Evolutionary conservation across 23 tunicate genomes (phyloP).

Genomic region (Ascidia mentula): DNA sequence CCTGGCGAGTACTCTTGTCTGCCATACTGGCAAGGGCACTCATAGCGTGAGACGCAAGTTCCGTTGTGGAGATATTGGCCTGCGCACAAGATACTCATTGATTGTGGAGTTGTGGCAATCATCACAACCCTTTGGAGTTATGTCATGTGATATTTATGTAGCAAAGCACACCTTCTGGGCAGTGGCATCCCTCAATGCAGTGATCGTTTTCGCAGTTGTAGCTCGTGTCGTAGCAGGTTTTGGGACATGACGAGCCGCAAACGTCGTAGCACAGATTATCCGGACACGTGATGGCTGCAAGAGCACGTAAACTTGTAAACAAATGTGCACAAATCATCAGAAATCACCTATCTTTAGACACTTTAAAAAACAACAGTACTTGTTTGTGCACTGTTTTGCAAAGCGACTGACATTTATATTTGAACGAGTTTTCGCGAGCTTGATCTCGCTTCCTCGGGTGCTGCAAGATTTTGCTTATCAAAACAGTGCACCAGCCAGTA

Average conservation of each 20-base stretch:
- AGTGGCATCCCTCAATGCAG: slow-evolving; percentile 98
- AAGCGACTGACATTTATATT: no score
- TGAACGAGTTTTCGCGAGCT: no score
- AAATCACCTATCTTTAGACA: no score
- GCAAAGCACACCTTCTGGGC: slow-evolving; percentile 69
- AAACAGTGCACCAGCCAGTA: no score
- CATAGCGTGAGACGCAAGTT: slow-evolving; percentile 74
- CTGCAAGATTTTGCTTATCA: no score
- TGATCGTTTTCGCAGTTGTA: slow-evolving; percentile 96
- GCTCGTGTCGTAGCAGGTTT: slow-evolving; percentile 91
- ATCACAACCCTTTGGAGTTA: background rate
- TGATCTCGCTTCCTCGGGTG: no score
- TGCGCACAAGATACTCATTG: background rate
- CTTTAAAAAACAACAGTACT: no score
- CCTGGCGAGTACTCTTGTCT: slow-evolving; percentile 87
- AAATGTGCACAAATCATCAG: no score
- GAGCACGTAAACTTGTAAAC: no score
- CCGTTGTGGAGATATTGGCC: slow-evolving; percentile 94
- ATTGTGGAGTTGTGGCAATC: background rate
- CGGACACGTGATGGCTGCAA: slow-evolving; percentile 80
- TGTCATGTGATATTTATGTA: background rate
- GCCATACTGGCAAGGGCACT: slow-evolving; percentile 94
- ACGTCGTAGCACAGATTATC: slow-evolving; percentile 84
- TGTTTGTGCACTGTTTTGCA: no score
- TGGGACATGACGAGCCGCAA: slow-evolving; percentile 96